Evolutionary conservation across 1,140 invertebrate species (phyloP), one percentile per base, ranked within the genome.

Genomic region (Hyphantria cunea): DNA sequence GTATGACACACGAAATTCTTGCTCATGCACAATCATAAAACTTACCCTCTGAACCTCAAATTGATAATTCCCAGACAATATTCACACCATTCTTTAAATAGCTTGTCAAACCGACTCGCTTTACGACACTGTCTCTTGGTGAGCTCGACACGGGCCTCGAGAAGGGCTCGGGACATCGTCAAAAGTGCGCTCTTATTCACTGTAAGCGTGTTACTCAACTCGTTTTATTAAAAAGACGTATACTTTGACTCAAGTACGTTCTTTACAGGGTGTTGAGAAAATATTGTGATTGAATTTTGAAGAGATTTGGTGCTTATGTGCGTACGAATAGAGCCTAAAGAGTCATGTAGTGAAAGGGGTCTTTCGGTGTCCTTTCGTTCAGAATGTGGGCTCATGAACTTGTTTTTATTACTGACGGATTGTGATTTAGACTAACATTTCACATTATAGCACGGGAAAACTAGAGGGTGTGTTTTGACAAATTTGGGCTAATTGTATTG

Each of bases 61-160:
- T 39, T 7, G 37, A 7, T 1, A 39, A 39, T 39, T 39, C 37
- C 37, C 34, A 39, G 15, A 49, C 17, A 32, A 39, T 15, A 58
- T 39, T 48, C 55, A 32, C 14, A 17, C 44, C 34, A 15, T 34
- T 58, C 33, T 34, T 58, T 45, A 58, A 58, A 58, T 58, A 37
- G 55, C 45, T 58, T 58, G 55, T 58, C 55, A 58, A 37, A 49
- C 55, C 55, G 49, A 48, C 33, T 15, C 45, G 45, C 14, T 58
- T 58, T 58, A 58, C 55, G 55, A 58, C 44, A 49, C 14, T 39
- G 44, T 49, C 14, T 39, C 15, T 17, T 12, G 41, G 39, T 58
- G 39, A 58, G 44, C 55, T 15, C 14, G 39, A 58, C 45, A 58
- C 14, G 45, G 34, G 37, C n/a, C 55, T 37, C 17, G 33, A 48